These are phyloP conservation scores for Gastracanthus pulcherrimus DNA, from an alignment of 2,888 invertebrate species.

Conservation along the genomic window DNA sequence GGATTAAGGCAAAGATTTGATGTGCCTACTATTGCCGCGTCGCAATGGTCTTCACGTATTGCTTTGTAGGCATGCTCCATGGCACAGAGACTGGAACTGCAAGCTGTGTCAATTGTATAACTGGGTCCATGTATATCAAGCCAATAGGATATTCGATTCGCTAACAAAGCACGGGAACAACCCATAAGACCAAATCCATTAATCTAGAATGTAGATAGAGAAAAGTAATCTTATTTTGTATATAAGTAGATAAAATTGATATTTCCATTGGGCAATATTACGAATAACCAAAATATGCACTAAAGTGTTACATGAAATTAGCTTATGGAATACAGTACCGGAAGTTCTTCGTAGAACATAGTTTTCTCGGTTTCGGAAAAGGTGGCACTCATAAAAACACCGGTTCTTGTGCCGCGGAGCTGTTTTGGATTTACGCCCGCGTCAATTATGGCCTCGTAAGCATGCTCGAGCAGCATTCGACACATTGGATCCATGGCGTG, in stretches of 20 bases:
- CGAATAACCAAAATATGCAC: too few species aligned
- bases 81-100: slow-evolving; percentile 93
- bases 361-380: slow-evolving; percentile 86
- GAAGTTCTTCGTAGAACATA: slow-evolving; percentile 83
- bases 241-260: too few species aligned
- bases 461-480: too few species aligned
- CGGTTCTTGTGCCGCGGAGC: slow-evolving; percentile 84
- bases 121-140: slow-evolving; percentile 93
- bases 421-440: slow-evolving; percentile 84
- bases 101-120: slow-evolving; percentile 94
- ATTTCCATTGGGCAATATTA: too few species aligned
- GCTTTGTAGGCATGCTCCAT: slow-evolving; percentile 89
- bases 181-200: slow-evolving; percentile 84
- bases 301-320: too few species aligned
- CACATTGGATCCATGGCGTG: too few species aligned
- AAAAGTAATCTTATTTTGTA: too few species aligned
- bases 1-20: slow-evolving; percentile 92
- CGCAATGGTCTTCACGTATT: slow-evolving; percentile 88
- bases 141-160: too few species aligned
- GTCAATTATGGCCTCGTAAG: too few species aligned
- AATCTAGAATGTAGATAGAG: too few species aligned
- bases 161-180: slow-evolving; percentile 93
- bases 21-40: slow-evolving; percentile 93
- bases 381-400: slow-evolving; percentile 86
- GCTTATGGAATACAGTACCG: slow-evolving; percentile 70